phyloP scores from a whole-genome alignment of 2,888 invertebrate species.

The Ecliptopera silaceata region DNA sequence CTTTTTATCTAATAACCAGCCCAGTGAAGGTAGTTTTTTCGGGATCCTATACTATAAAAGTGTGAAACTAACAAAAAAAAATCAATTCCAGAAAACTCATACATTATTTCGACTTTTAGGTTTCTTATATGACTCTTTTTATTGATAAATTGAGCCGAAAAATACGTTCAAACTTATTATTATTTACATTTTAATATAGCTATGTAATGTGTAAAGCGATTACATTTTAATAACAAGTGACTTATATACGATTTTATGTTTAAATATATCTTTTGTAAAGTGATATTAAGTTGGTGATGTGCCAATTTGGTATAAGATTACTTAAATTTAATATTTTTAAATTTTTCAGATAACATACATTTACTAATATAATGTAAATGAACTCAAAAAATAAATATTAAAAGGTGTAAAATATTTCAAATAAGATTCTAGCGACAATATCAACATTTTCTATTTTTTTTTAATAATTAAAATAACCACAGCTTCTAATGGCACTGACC shows the following conservation, averaged over 20 bases:
- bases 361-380: not conserved
- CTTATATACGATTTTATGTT: conserved; percentile 1
- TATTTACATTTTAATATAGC: conserved; percentile 14
- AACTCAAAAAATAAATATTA: not conserved
- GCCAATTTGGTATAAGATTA: conserved; percentile 9
- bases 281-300: conserved; percentile 21
- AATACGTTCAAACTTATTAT: conserved; percentile 21
- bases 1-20: too few species aligned
- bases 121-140: conserved; percentile 11
- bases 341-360: not conserved
- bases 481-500: too few species aligned
- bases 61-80: conserved; percentile 5
- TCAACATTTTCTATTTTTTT: too few species aligned
- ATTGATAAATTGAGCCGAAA: conserved; percentile 35
- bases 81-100: conserved; percentile 27
- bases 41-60: too few species aligned
- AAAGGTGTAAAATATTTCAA: too few species aligned
- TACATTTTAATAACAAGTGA: conserved; percentile 18
- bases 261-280: conserved; percentile 17
- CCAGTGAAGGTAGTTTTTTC: too few species aligned
- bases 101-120: conserved; percentile 2
- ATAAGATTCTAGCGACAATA: too few species aligned
- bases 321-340: not conserved
- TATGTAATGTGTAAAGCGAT: conserved; percentile 25
- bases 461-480: too few species aligned